Base-by-base conservation (phyloP, 1,140 invertebrate species). In the Cydia pomonella region DNA sequence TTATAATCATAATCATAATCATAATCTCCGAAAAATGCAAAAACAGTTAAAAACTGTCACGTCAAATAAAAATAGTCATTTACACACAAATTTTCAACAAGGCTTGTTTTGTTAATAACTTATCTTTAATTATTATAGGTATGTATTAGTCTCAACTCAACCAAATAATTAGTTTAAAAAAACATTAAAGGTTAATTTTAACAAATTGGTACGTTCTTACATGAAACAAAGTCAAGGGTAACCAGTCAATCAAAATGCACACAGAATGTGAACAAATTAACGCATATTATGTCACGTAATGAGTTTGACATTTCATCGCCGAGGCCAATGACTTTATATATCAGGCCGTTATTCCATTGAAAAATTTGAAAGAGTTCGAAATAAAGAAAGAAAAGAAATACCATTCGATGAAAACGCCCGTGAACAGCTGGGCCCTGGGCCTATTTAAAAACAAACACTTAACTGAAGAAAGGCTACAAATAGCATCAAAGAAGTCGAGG, bases 221-320 rank as follows among this genome's bases (percentile, higher is more conserved):
- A 27, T 2, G 16, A 29, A 33, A 59, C 29, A 69, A 33, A 33
- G 64, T 9, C 64, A 69, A 69, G 64, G 64, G 29, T 41, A 69
- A 69, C 29, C n/a, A n/a, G n/a, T 18, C 64, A 69, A 69, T 69
- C 33, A 69, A 33, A 69, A 69, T 23, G 64, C 64, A 69, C n/a
- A 69, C 27, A 10, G 64, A 69, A 69, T 33, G 33, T 41, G 64
- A 38, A 69, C 29, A 33, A 69, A 69, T 69, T 69, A 69, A 69
- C 16, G 64, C 29, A 18, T 23, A 33, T 69, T 69, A 69, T 69
- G 64, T 69, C 64, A 69, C 29, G 64, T 69, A 69, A 69, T 69
- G n/a, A 69, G 64, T 33, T 69, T 69, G 64, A 38, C 64, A 69
- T 69, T 69, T 69, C 27, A 69, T 33, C n/a, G 64, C n/a, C 64